A percentile compares a stretch with the other conserved stretches of the same genome.
phyloP scores from a whole-genome alignment of 2,888 invertebrate species.

The Ganaspis brasiliensis region DNA sequence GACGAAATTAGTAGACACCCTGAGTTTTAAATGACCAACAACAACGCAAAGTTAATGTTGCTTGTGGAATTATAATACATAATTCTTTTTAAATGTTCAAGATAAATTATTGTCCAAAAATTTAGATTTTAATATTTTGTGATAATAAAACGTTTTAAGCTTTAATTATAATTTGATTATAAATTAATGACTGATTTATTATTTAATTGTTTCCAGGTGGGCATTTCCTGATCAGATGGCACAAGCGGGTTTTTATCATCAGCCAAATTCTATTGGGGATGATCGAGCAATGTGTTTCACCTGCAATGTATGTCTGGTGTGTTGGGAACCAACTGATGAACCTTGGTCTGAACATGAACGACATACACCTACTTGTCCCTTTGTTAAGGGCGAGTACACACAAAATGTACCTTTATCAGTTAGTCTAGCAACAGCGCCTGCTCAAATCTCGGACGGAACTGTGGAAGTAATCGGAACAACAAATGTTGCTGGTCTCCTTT shows the following conservation, averaged over 20 bases:
- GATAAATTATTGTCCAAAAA: too few species aligned
- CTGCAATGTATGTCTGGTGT: conserved; percentile 96
- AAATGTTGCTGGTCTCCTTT: conserved; percentile 78
- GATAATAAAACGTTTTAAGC: too few species aligned
- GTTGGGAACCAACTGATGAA: conserved; percentile 98
- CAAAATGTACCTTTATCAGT: conserved; percentile 95
- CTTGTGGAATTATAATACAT: too few species aligned
- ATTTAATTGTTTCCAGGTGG: too few species aligned
- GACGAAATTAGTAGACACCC: too few species aligned
- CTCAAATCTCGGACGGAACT: conserved; percentile 77
- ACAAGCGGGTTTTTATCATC: conserved; percentile 97
- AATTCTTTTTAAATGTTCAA: too few species aligned
- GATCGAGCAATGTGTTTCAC: conserved; percentile 98
- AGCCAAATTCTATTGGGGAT: conserved; percentile 93
- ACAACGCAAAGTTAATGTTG: too few species aligned
- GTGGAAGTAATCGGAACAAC: conserved; percentile 77
- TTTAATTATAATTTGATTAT: too few species aligned
- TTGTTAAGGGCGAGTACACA: conserved; percentile 96
- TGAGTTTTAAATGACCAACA: too few species aligned
- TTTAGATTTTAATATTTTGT: too few species aligned
- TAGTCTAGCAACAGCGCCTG: conserved; percentile 80
- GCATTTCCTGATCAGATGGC: conserved; percentile 98
- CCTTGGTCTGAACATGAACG: conserved; percentile 98
- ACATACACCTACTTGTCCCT: conserved; percentile 96
- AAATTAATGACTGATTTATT: too few species aligned